phyloP scores from a whole-genome alignment of 2,113 vertebrate species.

The Ptilonorhynchus violaceus region DNA sequence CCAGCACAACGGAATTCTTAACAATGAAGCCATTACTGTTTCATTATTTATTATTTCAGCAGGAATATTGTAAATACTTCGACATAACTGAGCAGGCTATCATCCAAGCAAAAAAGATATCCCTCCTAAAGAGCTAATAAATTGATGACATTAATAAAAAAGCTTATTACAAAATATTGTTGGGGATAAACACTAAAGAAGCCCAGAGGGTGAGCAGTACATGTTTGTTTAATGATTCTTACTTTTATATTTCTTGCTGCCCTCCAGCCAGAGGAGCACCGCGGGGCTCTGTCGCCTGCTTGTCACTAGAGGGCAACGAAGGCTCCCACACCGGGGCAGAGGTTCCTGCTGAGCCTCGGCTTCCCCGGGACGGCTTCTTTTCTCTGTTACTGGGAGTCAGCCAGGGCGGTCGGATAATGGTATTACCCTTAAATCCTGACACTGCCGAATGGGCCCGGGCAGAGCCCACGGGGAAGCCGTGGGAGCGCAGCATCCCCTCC shows the following conservation, averaged over 20 bases:
- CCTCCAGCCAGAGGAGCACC: rapidly evolving
- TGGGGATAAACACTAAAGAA: background rate
- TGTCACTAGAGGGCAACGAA: background rate
- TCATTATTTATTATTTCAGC: background rate
- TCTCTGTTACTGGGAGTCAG: rapidly evolving
- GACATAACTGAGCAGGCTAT: background rate
- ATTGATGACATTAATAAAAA: background rate
- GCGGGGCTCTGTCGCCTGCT: background rate
- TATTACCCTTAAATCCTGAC: background rate
- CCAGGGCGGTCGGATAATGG: rapidly evolving
- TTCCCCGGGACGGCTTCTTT: rapidly evolving
- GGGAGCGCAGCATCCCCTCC: background rate
- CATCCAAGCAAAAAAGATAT: background rate
- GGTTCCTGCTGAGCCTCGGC: rapidly evolving
- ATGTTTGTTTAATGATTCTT: rapidly evolving
- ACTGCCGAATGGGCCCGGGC: rapidly evolving
- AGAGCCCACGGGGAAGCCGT: background rate
- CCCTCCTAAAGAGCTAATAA: background rate
- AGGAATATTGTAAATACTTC: background rate
- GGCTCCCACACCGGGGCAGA: background rate
- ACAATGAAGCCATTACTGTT: background rate
- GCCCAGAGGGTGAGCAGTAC: background rate
- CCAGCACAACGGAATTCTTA: background rate
- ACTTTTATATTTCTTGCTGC: rapidly evolving
- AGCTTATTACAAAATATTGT: background rate